Evolutionary conservation across 1,140 invertebrate genomes (phyloP).

Genomic region (Drosophila ananassae): DNA sequence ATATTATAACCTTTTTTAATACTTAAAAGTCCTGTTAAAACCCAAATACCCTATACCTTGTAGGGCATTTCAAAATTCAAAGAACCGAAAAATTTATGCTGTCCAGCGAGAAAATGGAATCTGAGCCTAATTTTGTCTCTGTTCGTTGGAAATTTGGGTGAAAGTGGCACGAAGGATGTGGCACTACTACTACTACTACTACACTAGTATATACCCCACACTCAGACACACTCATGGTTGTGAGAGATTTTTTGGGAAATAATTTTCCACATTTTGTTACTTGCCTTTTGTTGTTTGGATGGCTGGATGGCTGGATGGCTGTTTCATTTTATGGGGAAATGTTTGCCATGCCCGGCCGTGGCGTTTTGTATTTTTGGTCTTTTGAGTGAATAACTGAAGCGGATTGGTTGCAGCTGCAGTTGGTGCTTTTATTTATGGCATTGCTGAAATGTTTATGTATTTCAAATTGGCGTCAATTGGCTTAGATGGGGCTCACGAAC

Average conservation of each 20-base stretch:
- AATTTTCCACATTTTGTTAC: slow-evolving; percentile 32
- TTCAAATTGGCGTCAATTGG: slow-evolving; percentile 48
- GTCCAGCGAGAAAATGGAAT: slow-evolving; percentile 13
- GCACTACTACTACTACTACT: background rate
- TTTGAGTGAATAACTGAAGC: slow-evolving; percentile 20
- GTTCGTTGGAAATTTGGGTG: slow-evolving; percentile 33
- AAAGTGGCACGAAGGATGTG: background rate
- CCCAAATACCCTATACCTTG: too few species aligned
- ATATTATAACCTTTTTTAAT: too few species aligned
- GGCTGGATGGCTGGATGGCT: slow-evolving; percentile 1
- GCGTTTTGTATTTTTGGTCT: slow-evolving; percentile 20
- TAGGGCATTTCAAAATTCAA: slow-evolving; percentile 6
- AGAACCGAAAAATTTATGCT: slow-evolving; percentile 27
- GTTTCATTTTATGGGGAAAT: slow-evolving; percentile 13
- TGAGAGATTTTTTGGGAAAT: slow-evolving; percentile 15
- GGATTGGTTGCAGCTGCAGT: slow-evolving; percentile 41
- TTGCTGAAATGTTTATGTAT: slow-evolving; percentile 46
- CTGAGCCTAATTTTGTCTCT: slow-evolving; percentile 54
- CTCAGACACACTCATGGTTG: too few species aligned
- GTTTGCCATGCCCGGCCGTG: slow-evolving; percentile 22
- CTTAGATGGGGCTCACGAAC: slow-evolving; percentile 5
- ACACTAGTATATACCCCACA: background rate
- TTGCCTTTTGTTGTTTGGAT: slow-evolving; percentile 10
- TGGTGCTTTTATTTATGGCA: slow-evolving; percentile 35
- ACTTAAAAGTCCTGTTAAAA: too few species aligned